phyloP scores from a whole-genome alignment of 2,888 invertebrate species.

The Nephrocerus scutellatus region DNA sequence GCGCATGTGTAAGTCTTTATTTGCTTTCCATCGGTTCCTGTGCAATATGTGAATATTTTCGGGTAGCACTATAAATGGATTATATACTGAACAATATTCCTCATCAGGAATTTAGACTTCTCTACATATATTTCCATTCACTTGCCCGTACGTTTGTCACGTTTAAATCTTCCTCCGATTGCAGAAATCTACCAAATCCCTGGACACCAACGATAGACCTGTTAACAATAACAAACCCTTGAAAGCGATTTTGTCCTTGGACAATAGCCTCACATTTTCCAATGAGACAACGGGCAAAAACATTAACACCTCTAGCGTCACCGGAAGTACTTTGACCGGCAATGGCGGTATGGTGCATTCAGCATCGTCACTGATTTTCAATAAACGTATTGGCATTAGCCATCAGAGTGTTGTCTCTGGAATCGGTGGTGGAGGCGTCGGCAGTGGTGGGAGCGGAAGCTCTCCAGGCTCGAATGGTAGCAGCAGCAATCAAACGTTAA shows the following conservation, averaged over 20 bases:
- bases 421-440: conserved; percentile 7
- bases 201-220: conserved; percentile 42
- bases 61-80: too few species aligned
- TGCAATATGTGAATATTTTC: too few species aligned
- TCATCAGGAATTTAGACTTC: too few species aligned
- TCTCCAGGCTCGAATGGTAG: conserved; percentile 43
- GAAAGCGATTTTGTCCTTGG: conserved; percentile 42
- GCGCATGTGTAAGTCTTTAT: too few species aligned
- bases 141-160: too few species aligned
- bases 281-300: conserved; percentile 6
- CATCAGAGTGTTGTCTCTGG: conserved; percentile 8
- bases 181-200: conserved; percentile 45
- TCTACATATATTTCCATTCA: too few species aligned
- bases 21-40: too few species aligned
- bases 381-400: conserved; percentile 32
- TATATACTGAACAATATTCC: too few species aligned
- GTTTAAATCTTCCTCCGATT: too few species aligned
- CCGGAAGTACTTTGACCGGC: conserved; percentile 16
- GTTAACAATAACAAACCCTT: conserved; percentile 46
- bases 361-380: conserved; percentile 22
- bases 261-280: conserved; percentile 27
- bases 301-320: conserved; percentile 20
- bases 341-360: conserved; percentile 15
- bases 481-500: conserved; percentile 42
- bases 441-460: conserved; percentile 26